Evolutionary conservation across 2,888 invertebrate species (phyloP).

Genomic region (Fragum sueziense): DNA sequence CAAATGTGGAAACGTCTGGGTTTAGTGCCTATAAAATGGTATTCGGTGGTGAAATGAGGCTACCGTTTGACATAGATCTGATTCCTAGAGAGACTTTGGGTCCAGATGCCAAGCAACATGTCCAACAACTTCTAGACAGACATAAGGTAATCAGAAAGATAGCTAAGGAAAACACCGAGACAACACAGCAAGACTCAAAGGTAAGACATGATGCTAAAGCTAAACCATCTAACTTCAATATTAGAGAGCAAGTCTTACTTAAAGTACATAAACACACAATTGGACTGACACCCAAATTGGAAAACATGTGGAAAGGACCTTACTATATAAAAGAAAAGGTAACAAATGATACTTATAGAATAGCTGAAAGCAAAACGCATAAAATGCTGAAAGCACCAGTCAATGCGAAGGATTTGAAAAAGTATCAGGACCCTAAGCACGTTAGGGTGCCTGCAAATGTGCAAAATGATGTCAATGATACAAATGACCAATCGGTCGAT

Average conservation of each 20-base stretch:
- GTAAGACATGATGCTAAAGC: conserved; percentile 36
- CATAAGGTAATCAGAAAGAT: conserved; percentile 27
- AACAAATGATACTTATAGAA: no score
- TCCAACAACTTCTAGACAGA: conserved; percentile 29
- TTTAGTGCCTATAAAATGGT: no score
- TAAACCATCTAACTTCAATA: conserved; percentile 27
- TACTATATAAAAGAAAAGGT: no score
- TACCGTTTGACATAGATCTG: no score
- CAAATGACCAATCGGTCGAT: not conserved
- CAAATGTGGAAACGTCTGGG: conserved; percentile 46
- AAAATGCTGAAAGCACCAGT: conserved; percentile 8
- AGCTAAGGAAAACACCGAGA: conserved; percentile 35
- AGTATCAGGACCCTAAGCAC: not conserved
- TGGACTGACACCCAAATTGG: conserved; percentile 25
- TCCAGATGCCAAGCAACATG: conserved; percentile 20
- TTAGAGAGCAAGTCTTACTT: conserved; percentile 24
- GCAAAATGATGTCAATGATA: not conserved
- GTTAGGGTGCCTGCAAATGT: not conserved
- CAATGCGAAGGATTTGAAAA: conserved; percentile 23
- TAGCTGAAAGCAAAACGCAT: conserved; percentile 19
- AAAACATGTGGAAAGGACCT: conserved; percentile 34
- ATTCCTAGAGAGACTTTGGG: conserved; percentile 22
- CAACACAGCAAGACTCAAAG: conserved; percentile 35
- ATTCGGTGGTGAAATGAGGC: no score
- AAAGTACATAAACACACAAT: conserved; percentile 26